Evolutionary conservation across 2,113 vertebrate species (phyloP), one percentile per base, ranked within the genome.

Genomic region (Oreochromis niloticus): DNA sequence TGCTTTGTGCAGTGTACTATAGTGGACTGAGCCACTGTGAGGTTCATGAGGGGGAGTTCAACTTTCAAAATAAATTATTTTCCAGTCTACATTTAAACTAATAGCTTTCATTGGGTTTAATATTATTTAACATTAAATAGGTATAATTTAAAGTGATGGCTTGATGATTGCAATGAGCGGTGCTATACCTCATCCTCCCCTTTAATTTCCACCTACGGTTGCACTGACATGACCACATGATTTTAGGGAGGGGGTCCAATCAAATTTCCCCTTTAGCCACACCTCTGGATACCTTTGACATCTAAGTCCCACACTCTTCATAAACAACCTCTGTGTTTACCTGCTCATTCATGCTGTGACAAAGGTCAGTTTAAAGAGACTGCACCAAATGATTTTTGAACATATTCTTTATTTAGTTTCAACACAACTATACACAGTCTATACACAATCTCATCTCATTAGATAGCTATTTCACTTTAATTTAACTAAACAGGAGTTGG

Each of bases 401-500:
- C 6, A 22, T 39, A 17, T 32, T 46, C 16, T 91, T 92, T 91
- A 93, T 91, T 93, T 50, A 55, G 11, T 56, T 87, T 87, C 43
- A 87, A 11, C 81, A 90, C 82, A 91, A 24, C 9, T 80, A 9
- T 41, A 75, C 71, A 85, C 48, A 85, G 10, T 13, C 5, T 75
- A 5, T 43, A 66, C 81, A 86, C 48, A 86, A n/a, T 16, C 7
- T 43, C 48, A 75, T 27, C 52, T 50, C 6, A 79, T 54, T 14
- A 81, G 66, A 61, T 46, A 11, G 3, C 5, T 34, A 12, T 39
- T 75, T 71, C 24, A 68, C 27, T 34, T 5, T 19, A 59, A 46
- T 52, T 48, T 2, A 84, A 81, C 17, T 39, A 6, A 82, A 59
- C 27, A 75, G 32, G 80, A 87, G 19, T 11, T 50, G 9, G n/a